Evolutionary conservation across 2,888 invertebrate genomes (phyloP).

Genomic region (Spilosoma lubricipeda): DNA sequence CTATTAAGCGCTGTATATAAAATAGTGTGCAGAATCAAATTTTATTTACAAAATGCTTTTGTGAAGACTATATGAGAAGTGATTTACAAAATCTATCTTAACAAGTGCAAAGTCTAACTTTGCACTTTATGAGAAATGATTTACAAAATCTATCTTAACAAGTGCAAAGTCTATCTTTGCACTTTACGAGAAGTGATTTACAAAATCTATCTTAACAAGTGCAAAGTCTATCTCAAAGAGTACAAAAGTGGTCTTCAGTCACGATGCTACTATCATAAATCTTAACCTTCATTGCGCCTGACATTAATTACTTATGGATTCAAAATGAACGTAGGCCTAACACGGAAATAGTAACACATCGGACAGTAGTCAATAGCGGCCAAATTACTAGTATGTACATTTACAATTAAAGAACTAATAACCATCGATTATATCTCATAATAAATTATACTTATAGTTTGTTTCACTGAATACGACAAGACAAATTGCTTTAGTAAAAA

Average conservation of each 20-base stretch:
- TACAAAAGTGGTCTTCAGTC: background rate
- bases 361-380: conserved; percentile 19
- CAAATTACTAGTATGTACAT: conserved; percentile 22
- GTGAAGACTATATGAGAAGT: too few relatives aligned
- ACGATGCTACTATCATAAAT: background rate
- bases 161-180: too few relatives aligned
- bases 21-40: too few relatives aligned
- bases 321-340: conserved; percentile 11
- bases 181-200: background rate
- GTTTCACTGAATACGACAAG: conserved; percentile 39
- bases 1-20: too few relatives aligned
- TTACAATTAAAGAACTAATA: conserved; percentile 45
- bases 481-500: conserved; percentile 43
- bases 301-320: conserved; percentile 20
- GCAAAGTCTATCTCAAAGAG: background rate
- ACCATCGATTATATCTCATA: conserved; percentile 36
- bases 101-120: too few relatives aligned
- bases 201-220: background rate
- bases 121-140: too few relatives aligned
- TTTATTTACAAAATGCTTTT: too few relatives aligned
- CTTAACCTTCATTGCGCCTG: background rate
- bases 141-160: too few relatives aligned
- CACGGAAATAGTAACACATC: conserved; percentile 16
- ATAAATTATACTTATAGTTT: conserved; percentile 39
- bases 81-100: too few relatives aligned